phyloP scores from a whole-genome alignment of 2,797 vertebrate genomes.

The Myotis planiceps region DNA sequence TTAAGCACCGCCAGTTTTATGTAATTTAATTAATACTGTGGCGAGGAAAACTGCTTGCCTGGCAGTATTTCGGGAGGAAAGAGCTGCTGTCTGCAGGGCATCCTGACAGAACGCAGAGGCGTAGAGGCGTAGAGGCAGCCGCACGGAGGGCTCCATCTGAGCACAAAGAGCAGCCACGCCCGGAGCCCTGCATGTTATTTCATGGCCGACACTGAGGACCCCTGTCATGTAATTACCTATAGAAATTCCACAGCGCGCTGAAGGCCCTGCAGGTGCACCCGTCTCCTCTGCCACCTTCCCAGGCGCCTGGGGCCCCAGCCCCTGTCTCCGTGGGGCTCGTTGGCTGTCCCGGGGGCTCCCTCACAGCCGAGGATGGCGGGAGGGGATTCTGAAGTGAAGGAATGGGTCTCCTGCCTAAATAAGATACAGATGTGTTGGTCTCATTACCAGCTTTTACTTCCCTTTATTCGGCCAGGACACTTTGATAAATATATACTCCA shows the following conservation, averaged over 20 bases:
- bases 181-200: slow-evolving; percentile 76
- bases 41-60: slow-evolving; percentile 54
- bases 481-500: slow-evolving; percentile 19
- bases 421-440: background rate
- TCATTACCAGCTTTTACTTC: background rate
- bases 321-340: slow-evolving; percentile 28
- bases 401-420: background rate
- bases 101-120: slow-evolving; percentile 67
- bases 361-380: background rate
- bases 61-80: slow-evolving; percentile 56
- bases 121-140: slow-evolving; percentile 55
- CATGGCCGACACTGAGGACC: slow-evolving; percentile 71
- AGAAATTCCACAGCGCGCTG: slow-evolving; percentile 64
- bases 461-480: slow-evolving; percentile 15
- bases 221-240: slow-evolving; percentile 73
- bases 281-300: slow-evolving; percentile 63
- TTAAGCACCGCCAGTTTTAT: slow-evolving; percentile 72
- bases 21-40: slow-evolving; percentile 77
- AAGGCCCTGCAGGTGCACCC: slow-evolving; percentile 63
- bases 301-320: slow-evolving; percentile 28
- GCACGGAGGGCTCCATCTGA: slow-evolving; percentile 66
- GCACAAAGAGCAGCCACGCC: slow-evolving; percentile 59
- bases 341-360: background rate
- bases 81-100: slow-evolving; percentile 61
- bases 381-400: background rate